A percentile compares a stretch with the other conserved stretches of the same genome.
phyloP scores from a whole-genome alignment of 2,797 vertebrate species.

The Sebastiscus albofasciatus region DNA sequence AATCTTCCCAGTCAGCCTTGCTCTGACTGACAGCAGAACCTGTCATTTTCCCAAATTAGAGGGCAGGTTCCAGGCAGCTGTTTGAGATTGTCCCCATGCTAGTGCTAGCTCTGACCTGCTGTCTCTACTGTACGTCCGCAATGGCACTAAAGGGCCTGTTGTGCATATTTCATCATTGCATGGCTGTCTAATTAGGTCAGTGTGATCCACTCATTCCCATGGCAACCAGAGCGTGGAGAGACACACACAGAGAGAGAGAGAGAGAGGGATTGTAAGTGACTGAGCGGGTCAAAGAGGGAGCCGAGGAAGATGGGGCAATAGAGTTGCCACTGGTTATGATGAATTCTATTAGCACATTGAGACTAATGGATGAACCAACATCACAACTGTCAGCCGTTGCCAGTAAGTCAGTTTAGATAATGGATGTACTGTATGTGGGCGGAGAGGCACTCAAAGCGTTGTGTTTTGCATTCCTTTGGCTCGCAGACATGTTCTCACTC shows the following conservation, averaged over 20 bases:
- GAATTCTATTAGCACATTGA: conserved; percentile 54
- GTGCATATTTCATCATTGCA: conserved; percentile 81
- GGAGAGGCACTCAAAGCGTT: not conserved
- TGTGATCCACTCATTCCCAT: conserved; percentile 79
- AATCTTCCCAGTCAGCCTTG: conserved; percentile 8
- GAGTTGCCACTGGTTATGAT: conserved; percentile 61
- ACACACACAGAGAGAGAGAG: conserved; percentile 1
- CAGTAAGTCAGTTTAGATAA: conserved; percentile 34
- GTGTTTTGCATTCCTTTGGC: conserved; percentile 6
- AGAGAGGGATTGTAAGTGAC: conserved; percentile 40
- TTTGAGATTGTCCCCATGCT: conserved; percentile 39
- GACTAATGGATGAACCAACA: conserved; percentile 41
- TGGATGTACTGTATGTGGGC: conserved; percentile 17
- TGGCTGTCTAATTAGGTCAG: conserved; percentile 83
- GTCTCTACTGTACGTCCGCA: conserved; percentile 47
- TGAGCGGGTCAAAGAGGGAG: conserved; percentile 38
- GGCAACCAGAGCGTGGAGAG: conserved; percentile 72
- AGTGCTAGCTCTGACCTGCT: conserved; percentile 50
- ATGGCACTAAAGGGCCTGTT: conserved; percentile 51
- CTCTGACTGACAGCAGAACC: conserved; percentile 22
- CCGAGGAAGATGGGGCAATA: conserved; percentile 8
- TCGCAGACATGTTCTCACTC: not conserved
- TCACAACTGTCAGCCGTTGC: conserved; percentile 22
- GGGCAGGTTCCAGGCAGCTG: conserved; percentile 18
- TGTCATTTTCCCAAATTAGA: not conserved